These are phyloP conservation scores for Oscheius sp. DNA, from an alignment of 2,888 invertebrate species.

Conservation along the genomic window DNA sequence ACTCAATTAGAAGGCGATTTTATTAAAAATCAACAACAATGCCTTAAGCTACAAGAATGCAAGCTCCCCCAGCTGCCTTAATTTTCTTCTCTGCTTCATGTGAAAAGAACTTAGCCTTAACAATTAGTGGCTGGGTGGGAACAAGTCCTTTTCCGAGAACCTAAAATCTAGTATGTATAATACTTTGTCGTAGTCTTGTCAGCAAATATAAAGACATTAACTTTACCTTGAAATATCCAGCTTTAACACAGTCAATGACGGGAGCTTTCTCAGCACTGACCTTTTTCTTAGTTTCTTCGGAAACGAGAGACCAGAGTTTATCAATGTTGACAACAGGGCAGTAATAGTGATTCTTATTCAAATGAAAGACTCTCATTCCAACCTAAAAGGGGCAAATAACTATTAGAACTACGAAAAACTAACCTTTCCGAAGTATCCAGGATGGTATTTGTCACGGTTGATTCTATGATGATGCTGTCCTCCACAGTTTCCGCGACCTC, in stretches of 20 bases:
- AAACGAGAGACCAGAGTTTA: conserved; percentile 94
- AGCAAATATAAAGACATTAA: conserved; percentile 31
- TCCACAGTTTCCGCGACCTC: conserved; percentile 99
- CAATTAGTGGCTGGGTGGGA: conserved; percentile 96
- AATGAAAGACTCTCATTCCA: conserved; percentile 98
- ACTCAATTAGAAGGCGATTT: conserved; percentile 36
- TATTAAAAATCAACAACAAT: conserved; percentile 53
- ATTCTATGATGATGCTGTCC: conserved; percentile 99
- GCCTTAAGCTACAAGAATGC: conserved; percentile 86
- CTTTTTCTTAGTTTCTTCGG: conserved; percentile 83
- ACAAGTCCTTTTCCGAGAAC: conserved; percentile 95
- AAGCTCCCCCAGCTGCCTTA: conserved; percentile 94
- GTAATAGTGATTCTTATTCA: conserved; percentile 85
- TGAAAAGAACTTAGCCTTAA: conserved; percentile 98
- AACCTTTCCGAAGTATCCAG: conserved; percentile 97
- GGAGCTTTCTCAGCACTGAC: conserved; percentile 87
- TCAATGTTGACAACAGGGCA: conserved; percentile 94
- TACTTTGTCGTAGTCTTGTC: too few species aligned
- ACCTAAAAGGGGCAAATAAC: conserved; percentile 73
- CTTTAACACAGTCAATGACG: conserved; percentile 87
- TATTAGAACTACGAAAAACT: conserved; percentile 36
- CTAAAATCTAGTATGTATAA: conserved; percentile 47
- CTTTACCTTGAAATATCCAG: conserved; percentile 67
- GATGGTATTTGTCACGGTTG: conserved; percentile 99
- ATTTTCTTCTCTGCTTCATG: conserved; percentile 95